Base-by-base conservation (phyloP, 2,113 vertebrate species). In the human region DNA sequence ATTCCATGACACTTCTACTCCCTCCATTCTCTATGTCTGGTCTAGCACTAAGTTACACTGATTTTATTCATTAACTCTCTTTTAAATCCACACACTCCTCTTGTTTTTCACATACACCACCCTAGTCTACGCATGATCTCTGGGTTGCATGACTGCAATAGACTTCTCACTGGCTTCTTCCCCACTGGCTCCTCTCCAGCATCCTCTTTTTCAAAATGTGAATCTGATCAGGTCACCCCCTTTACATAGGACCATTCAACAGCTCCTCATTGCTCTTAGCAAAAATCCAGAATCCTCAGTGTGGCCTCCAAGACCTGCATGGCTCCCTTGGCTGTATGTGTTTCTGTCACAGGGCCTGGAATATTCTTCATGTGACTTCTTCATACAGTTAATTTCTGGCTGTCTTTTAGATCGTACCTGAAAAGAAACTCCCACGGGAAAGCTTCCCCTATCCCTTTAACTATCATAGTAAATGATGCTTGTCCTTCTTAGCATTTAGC, bases 31-130 rank as follows among this genome's bases (percentile, higher is more conserved):
- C 30, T 64, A 3, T 59, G 40, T 76, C 40, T 82, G n/a, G 48
- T 82, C 70, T 18, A 82, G 50, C 27, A 57, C n/a, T 64, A 40
- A 27, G 11, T 92, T 48, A 52, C 66, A 50, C 30, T 66, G 32
- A 73, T 92, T 92, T 82, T 92, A n/a, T 48, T 93, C 70, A 45
- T 76, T 81, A 82, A 78, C 94, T 82, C 4, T n/a, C 16, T 80
- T 87, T 78, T 43, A 92, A 82, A 82, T 66, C 22, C 14, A 43
- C 43, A 18, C 12, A n/a, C 35, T 89, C 64, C 13, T 85, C 48
- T 81, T n/a, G 20, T 81, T 96, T 89, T 79, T 22, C 35, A 70
- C 68, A 55, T 76, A 40, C 27, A 89, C 40, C 32, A 40, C 32
- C 81, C 25, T 43, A 43, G 66, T 45, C 20, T 50, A 25, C 8